Conservation (phyloP, 2,797 vertebrate species). For the Poeciliopsis turneri region DNA sequence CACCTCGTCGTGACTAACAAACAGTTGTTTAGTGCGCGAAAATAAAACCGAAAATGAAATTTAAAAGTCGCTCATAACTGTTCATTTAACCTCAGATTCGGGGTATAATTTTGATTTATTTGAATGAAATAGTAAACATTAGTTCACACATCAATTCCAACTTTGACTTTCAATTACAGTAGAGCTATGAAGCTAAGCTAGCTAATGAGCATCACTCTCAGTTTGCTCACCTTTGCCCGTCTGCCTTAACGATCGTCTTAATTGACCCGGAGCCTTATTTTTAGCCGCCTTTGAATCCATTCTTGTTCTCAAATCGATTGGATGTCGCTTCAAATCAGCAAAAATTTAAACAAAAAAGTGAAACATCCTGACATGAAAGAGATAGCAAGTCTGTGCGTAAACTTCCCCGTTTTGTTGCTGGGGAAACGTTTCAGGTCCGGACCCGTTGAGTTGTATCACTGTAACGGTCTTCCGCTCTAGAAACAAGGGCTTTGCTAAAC, state of each 20-base stretch:
- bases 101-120: neutral
- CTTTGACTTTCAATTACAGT: neutral
- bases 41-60: neutral
- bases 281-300: conserved; percentile 62
- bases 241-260: conserved; percentile 58
- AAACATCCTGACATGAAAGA: conserved; percentile 13
- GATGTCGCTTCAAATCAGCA: neutral
- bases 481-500: conserved; percentile 4
- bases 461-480: neutral
- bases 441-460: neutral
- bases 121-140: too few species aligned
- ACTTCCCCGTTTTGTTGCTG: conserved; percentile 13
- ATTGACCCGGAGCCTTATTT: fast-evolving
- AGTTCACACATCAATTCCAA: neutral
- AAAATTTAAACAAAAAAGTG: conserved; percentile 7
- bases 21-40: neutral
- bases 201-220: neutral
- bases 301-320: neutral
- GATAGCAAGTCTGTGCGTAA: neutral
- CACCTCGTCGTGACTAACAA: neutral
- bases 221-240: conserved; percentile 48
- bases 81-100: neutral
- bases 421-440: conserved; percentile 35
- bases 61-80: too few species aligned
- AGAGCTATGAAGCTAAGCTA: conserved; percentile 23